Conservation (phyloP, 1,140 invertebrate species). For the Zaprionus kolodkinae region DNA sequence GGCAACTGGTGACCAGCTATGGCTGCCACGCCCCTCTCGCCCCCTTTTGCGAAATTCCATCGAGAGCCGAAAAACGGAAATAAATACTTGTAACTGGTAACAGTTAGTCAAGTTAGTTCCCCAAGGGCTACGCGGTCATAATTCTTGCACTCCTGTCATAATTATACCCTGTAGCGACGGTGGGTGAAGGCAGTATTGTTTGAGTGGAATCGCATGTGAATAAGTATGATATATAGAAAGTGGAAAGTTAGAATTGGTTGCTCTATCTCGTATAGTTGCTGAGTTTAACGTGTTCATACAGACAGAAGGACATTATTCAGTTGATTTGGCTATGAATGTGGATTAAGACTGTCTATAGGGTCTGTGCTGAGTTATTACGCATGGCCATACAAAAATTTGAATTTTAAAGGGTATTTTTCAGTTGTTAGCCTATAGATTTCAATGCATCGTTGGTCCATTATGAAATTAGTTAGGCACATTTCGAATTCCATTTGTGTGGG, state of each 20-base stretch:
- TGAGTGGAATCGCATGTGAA: too few relatives aligned
- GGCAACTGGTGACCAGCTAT: constrained; percentile 37
- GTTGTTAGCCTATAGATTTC: not conserved
- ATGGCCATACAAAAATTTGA: too few relatives aligned
- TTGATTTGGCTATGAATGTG: not conserved
- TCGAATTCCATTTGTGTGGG: constrained; percentile 53
- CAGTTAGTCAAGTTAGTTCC: constrained; percentile 38
- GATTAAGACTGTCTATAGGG: too few relatives aligned
- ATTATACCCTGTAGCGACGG: constrained; percentile 11
- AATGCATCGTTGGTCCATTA: not conserved
- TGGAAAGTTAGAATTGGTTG: not conserved
- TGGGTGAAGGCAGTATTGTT: too few relatives aligned
- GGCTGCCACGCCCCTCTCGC: not conserved
- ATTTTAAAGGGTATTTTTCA: not conserved
- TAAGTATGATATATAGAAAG: not conserved
- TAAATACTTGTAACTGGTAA: constrained; percentile 56
- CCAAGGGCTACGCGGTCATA: constrained; percentile 36
- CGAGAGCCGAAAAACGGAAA: constrained; percentile 47
- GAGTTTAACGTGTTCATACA: not conserved
- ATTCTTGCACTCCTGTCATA: constrained; percentile 48
- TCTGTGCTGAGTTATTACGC: too few relatives aligned
- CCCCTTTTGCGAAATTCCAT: not conserved
- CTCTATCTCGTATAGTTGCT: not conserved
- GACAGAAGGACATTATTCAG: not conserved
- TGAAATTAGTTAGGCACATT: constrained; percentile 29